Conservation (phyloP, 1,140 invertebrate species). For the Batillaria attramentaria region DNA sequence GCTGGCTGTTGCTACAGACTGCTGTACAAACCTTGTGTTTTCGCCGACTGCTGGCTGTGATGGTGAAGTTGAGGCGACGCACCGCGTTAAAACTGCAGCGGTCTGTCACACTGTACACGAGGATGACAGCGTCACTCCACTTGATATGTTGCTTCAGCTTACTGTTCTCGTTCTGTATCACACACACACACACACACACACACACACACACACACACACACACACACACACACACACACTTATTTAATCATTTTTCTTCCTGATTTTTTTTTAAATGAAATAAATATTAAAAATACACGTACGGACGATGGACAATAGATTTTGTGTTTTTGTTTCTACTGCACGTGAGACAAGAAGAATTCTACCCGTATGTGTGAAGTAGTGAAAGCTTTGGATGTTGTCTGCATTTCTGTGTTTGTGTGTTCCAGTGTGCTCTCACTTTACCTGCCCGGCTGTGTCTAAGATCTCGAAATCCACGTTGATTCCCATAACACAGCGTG, state of each 20-base stretch:
- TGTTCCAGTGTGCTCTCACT: too few relatives aligned
- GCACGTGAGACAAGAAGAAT: too few relatives aligned
- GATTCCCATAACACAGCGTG: constrained; percentile 89
- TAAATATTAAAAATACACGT: too few relatives aligned
- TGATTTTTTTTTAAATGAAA: not conserved
- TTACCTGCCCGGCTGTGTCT: constrained; percentile 83
- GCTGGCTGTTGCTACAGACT: too few relatives aligned
- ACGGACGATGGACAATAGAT: not conserved
- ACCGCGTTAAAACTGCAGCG: constrained; percentile 87
- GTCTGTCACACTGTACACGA: constrained; percentile 94
- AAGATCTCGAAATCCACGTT: constrained; percentile 92
- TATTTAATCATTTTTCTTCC: not conserved
- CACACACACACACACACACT: not conserved
- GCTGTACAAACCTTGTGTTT: constrained; percentile 74
- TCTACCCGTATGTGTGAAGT: too few relatives aligned
- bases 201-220: not conserved
- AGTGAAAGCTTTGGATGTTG: too few relatives aligned
- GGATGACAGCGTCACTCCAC: constrained; percentile 89
- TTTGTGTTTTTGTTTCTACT: not conserved
- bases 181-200: not conserved
- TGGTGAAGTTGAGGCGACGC: constrained; percentile 84
- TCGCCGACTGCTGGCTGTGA: constrained; percentile 81
- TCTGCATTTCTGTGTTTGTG: too few relatives aligned
- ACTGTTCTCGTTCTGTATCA: constrained; percentile 79
- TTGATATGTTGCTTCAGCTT: constrained; percentile 84